These are phyloP conservation scores for Clivina fossor DNA, from an alignment of 2,888 invertebrate genomes.

Conservation along the genomic window DNA sequence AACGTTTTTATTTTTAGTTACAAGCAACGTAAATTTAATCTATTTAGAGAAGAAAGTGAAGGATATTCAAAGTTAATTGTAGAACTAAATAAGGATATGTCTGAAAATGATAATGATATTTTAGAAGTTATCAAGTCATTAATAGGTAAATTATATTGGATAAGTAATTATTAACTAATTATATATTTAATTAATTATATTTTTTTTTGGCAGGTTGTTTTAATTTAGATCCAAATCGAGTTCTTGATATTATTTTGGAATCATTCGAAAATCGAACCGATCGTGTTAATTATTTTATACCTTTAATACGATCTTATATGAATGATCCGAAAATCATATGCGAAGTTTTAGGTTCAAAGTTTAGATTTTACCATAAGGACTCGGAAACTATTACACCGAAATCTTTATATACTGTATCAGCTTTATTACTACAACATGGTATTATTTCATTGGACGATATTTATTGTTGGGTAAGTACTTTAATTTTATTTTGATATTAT, in stretches of 20 bases:
- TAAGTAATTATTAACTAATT: not conserved
- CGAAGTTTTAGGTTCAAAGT: slow-evolving; percentile 94
- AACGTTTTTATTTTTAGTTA: slow-evolving; percentile 68
- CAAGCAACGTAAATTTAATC: slow-evolving; percentile 98
- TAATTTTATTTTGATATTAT: no score
- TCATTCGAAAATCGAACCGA: slow-evolving; percentile 89
- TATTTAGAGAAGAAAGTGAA: slow-evolving; percentile 98
- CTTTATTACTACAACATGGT: slow-evolving; percentile 83
- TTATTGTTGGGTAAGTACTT: slow-evolving; percentile 78
- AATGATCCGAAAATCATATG: slow-evolving; percentile 85
- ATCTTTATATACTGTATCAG: slow-evolving; percentile 86
- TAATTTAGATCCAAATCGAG: slow-evolving; percentile 97
- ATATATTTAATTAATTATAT: slow-evolving; percentile 13
- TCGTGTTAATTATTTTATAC: slow-evolving; percentile 79
- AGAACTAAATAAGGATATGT: slow-evolving; percentile 85
- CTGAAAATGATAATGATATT: slow-evolving; percentile 63
- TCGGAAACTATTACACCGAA: slow-evolving; percentile 71
- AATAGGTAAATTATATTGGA: slow-evolving; percentile 67
- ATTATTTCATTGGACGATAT: slow-evolving; percentile 86
- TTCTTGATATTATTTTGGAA: slow-evolving; percentile 93
- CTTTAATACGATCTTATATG: slow-evolving; percentile 84
- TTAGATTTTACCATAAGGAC: slow-evolving; percentile 68
- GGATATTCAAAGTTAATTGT: slow-evolving; percentile 96
- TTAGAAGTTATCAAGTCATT: slow-evolving; percentile 90
- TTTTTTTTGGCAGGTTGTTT: slow-evolving; percentile 84